Conservation (phyloP, 2,797 vertebrate species). For the Okamejei kenojei region DNA sequence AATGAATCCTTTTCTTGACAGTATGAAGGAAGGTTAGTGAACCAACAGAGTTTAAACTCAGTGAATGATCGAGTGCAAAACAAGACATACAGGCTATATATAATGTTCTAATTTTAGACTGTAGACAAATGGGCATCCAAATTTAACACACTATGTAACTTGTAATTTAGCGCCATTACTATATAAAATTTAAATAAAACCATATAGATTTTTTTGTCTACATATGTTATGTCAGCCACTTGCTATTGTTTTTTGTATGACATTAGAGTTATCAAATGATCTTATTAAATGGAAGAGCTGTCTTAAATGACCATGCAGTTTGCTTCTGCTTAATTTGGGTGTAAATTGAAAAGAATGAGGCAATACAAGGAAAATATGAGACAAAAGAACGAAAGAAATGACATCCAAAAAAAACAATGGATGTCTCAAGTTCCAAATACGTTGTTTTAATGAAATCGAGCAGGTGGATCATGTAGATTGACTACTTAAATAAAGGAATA, state of each 20-base stretch:
- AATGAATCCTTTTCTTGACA: neutral
- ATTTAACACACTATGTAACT: neutral
- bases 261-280: neutral
- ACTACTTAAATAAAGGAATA: no score
- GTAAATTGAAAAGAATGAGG: neutral
- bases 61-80: neutral
- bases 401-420: neutral
- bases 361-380: neutral
- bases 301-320: no score
- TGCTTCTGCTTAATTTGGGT: no score
- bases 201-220: neutral
- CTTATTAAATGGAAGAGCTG: no score
- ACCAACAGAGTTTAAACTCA: neutral
- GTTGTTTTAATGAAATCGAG: no score
- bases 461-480: no score
- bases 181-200: neutral
- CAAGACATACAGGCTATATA: constrained; percentile 50
- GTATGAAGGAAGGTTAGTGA: neutral
- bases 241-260: neutral
- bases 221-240: neutral
- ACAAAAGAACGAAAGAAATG: neutral
- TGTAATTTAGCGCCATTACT: neutral
- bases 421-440: no score
- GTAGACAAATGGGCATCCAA: constrained; percentile 52
- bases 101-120: constrained; percentile 63